Evolutionary conservation across 2,888 invertebrate genomes (phyloP).

Genomic region (Linyphia triangularis): DNA sequence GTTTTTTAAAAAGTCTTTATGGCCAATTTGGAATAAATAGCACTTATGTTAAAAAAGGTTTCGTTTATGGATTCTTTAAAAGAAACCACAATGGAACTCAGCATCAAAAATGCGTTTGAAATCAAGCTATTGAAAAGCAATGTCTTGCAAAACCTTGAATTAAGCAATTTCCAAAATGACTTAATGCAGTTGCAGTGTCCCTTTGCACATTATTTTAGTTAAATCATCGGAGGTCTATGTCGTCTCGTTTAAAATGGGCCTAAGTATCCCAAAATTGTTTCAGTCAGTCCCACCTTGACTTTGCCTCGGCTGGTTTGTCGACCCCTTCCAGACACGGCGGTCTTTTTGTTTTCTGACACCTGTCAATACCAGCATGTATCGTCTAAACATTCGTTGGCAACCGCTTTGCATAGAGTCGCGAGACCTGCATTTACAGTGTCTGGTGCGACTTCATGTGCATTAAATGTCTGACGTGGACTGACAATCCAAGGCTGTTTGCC

Average conservation of each 20-base stretch:
- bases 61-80: too few relatives aligned
- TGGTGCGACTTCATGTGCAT: not conserved
- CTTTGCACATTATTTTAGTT: too few relatives aligned
- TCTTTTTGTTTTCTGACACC: slow-evolving; percentile 46
- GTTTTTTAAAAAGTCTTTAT: too few relatives aligned
- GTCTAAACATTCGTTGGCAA: not conserved
- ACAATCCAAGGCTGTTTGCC: not conserved
- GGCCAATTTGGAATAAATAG: too few relatives aligned
- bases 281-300: not conserved
- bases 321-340: slow-evolving; percentile 52
- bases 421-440: slow-evolving; percentile 10
- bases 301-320: slow-evolving; percentile 48
- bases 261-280: slow-evolving; percentile 9
- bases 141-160: not conserved
- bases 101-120: too few relatives aligned
- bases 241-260: not conserved
- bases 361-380: slow-evolving; percentile 47
- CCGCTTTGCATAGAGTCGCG: not conserved
- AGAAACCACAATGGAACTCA: too few relatives aligned
- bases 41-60: too few relatives aligned
- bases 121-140: too few relatives aligned
- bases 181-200: not conserved
- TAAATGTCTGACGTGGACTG: not conserved
- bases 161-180: not conserved
- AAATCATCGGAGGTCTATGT: not conserved